Evolutionary conservation across 2,888 invertebrate genomes (phyloP), one percentile per base, ranked within the genome.

Genomic region (Alcis repandata): DNA sequence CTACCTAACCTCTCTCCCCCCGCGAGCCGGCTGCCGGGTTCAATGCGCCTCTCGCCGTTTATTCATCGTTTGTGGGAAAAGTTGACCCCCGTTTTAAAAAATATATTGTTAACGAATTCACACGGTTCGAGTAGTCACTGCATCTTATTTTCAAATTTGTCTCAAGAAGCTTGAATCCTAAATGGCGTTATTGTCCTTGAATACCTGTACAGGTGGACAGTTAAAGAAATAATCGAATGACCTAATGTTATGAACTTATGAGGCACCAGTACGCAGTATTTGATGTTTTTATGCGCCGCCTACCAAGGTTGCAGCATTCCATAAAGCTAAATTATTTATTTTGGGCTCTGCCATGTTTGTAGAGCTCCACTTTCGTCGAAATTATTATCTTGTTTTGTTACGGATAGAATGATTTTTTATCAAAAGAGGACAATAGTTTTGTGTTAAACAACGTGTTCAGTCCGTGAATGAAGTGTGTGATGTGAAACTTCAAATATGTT

Each of bases 1-100:
- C 92, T 91, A 90, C 91, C 87, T 84, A 83, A 80, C 87, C 85
- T 84, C 90, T 83, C 90, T 88, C 90, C 90, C 91, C 90, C 91
- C 92, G 86, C 89, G 83, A 79, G 84, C 85, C 87, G 87, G 89
- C 90, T 90, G 87, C 91, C 89, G 92, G 91, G 93, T 92, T 92
- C 93, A 92, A 89, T 91, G 93, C 89, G 93, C 92, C 91, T 89
- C 92, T 92, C 88, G 82, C 87, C 90, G 90, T 92, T 92, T 93
- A 92, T 92, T 93, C 93, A 92, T 91, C 91, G 92, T 90, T 88
- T 93, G 93, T 93, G 93, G 93, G 93, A 93, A 93, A 92, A 92
- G 91, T 91, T 93, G 93, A 93, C 93, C 93, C 93, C 90, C 83
- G 82, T 90, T 89, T 92, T 87, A 86, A 84, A 87, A 88, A 90